These are phyloP conservation scores for Onchidella celtica DNA, from an alignment of 2,888 invertebrate species.

Conservation along the genomic window DNA sequence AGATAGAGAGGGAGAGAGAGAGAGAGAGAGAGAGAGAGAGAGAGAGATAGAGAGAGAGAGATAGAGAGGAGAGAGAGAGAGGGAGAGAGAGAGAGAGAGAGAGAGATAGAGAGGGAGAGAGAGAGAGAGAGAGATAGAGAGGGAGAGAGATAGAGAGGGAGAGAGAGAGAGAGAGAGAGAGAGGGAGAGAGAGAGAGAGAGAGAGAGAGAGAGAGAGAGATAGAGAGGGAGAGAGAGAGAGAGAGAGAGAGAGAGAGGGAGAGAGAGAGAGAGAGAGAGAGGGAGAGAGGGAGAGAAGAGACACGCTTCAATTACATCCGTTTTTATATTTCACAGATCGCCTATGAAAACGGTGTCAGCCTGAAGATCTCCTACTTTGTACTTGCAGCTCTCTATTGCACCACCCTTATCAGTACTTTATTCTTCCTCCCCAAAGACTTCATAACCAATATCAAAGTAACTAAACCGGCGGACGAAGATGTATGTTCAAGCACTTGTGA, in stretches of 20 bases:
- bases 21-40: neutral
- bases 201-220: slow-evolving; percentile 18
- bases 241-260: slow-evolving; percentile 22
- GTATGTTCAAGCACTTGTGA: neutral
- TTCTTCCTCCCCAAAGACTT: slow-evolving; percentile 36
- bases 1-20: neutral
- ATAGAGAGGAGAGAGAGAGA: slow-evolving; percentile 3
- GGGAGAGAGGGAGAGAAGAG: neutral
- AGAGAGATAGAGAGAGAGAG: slow-evolving; percentile 4
- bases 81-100: slow-evolving; percentile 18
- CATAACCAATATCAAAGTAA: slow-evolving; percentile 4
- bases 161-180: slow-evolving; percentile 7
- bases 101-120: too few species aligned
- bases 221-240: slow-evolving; percentile 24
- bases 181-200: neutral
- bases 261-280: slow-evolving; percentile 27
- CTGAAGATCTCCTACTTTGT: slow-evolving; percentile 17
- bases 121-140: too few species aligned
- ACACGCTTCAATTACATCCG: too few species aligned
- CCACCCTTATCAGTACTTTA: slow-evolving; percentile 40
- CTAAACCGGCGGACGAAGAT: neutral
- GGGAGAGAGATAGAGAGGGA: too few species aligned
- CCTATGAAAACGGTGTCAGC: slow-evolving; percentile 32
- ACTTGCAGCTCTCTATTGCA: slow-evolving; percentile 12
- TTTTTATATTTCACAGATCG: slow-evolving; percentile 26